Conservation (phyloP, 2,797 vertebrate genomes). For the Enteromius fasciolatus region DNA sequence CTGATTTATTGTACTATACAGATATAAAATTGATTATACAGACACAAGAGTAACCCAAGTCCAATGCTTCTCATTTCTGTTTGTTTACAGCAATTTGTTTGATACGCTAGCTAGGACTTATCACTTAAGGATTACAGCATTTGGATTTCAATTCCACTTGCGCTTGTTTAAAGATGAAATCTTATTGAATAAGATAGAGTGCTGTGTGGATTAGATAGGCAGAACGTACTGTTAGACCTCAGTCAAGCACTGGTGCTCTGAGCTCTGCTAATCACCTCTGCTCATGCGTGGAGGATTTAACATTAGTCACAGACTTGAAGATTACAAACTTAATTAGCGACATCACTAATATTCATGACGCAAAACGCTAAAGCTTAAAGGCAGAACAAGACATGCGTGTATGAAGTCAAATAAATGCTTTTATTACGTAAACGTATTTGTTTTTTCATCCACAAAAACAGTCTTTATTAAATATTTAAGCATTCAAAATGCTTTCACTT, state of each 20-base stretch:
- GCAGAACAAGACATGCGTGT: neutral
- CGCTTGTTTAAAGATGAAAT: neutral
- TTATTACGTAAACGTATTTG: slow-evolving; percentile 8
- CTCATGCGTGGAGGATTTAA: neutral
- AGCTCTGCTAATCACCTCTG: slow-evolving; percentile 4
- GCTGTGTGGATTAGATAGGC: slow-evolving; percentile 54
- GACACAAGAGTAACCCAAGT: neutral
- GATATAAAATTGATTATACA: neutral
- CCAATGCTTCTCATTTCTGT: neutral
- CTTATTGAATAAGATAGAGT: slow-evolving; percentile 47
- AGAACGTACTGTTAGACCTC: slow-evolving; percentile 31
- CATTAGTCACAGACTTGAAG: neutral
- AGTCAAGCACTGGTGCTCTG: neutral
- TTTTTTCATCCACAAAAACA: neutral
- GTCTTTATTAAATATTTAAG: neutral
- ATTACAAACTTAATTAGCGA: slow-evolving; percentile 6
- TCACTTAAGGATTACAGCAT: slow-evolving; percentile 25
- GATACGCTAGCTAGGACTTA: neutral
- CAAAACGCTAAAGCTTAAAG: neutral
- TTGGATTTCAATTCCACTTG: neutral
- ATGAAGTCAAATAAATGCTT: neutral
- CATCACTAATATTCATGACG: neutral
- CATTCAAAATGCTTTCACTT: neutral
- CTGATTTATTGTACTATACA: neutral
- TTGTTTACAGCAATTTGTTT: neutral